phyloP scores from a whole-genome alignment of 2,797 vertebrate genomes.

The Molossus alvarezi region DNA sequence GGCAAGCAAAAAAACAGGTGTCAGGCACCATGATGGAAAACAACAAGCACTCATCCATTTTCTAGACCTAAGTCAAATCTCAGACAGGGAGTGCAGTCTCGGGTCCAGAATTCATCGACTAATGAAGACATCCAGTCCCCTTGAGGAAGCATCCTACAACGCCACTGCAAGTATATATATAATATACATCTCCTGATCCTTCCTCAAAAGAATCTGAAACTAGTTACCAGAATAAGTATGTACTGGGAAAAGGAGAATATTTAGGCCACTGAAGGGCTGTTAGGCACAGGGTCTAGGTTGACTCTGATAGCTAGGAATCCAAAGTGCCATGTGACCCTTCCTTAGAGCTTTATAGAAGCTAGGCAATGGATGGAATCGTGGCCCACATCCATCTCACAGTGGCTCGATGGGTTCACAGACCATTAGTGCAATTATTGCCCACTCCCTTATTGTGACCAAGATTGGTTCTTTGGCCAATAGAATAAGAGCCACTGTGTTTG shows the following conservation, averaged over 20 bases:
- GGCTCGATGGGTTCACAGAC: not conserved
- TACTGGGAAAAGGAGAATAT: not conserved
- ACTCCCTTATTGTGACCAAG: not conserved
- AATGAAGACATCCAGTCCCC: not conserved
- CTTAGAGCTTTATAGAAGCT: not conserved
- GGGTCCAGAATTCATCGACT: not conserved
- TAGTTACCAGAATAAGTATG: not conserved
- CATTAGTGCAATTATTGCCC: not conserved
- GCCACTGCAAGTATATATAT: not conserved
- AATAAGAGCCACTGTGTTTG: not conserved
- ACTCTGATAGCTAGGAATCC: conserved; percentile 31
- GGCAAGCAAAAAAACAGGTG: conserved; percentile 32
- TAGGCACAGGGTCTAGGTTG: not conserved
- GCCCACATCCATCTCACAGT: not conserved
- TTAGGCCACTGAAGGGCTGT: not conserved
- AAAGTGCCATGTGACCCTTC: conserved; percentile 15
- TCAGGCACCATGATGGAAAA: conserved; percentile 3
- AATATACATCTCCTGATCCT: not conserved
- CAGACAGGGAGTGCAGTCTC: not conserved
- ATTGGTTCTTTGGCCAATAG: not conserved
- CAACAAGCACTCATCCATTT: not conserved
- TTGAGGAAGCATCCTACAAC: not conserved
- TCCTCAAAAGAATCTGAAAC: not conserved
- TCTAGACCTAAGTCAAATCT: not conserved
- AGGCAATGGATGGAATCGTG: not conserved